A percentile compares a stretch with the other conserved stretches of the same genome.
phyloP scores from a whole-genome alignment of 2,888 invertebrate genomes.

The Sinotaia quadrata region DNA sequence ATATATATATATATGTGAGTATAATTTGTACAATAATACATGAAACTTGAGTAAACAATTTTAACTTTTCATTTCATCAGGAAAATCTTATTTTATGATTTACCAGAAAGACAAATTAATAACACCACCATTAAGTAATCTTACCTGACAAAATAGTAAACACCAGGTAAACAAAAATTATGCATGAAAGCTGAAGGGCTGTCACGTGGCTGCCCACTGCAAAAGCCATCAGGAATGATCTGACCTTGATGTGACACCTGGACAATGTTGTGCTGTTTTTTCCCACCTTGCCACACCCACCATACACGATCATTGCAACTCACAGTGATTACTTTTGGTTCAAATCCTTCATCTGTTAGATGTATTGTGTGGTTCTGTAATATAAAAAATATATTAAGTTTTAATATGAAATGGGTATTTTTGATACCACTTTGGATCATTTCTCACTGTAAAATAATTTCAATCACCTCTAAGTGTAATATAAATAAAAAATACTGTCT shows the following conservation, averaged over 20 bases:
- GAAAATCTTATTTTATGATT: no score
- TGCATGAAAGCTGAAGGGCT: constrained; percentile 71
- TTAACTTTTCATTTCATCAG: no score
- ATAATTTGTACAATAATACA: no score
- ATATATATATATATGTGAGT: no score
- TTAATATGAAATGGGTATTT: no score
- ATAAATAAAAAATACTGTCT: neutral
- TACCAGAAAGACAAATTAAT: no score
- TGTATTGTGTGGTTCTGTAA: constrained; percentile 71
- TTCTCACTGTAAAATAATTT: no score
- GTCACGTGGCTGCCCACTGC: constrained; percentile 68
- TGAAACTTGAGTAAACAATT: no score
- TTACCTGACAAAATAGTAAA: constrained; percentile 69
- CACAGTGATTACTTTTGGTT: constrained; percentile 70
- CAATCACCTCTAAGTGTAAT: neutral
- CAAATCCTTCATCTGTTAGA: constrained; percentile 70
- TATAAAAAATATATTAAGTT: neutral
- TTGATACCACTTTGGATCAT: no score
- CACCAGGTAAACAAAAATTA: constrained; percentile 67
- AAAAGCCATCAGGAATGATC: constrained; percentile 67
- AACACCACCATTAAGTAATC: no score
- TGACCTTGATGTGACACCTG: constrained; percentile 71
- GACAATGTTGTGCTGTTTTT: constrained; percentile 69
- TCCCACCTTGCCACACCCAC: constrained; percentile 72
- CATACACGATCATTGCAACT: constrained; percentile 71